Conservation (phyloP, 2,888 invertebrate species). For the Hirudinaria manillensis region DNA sequence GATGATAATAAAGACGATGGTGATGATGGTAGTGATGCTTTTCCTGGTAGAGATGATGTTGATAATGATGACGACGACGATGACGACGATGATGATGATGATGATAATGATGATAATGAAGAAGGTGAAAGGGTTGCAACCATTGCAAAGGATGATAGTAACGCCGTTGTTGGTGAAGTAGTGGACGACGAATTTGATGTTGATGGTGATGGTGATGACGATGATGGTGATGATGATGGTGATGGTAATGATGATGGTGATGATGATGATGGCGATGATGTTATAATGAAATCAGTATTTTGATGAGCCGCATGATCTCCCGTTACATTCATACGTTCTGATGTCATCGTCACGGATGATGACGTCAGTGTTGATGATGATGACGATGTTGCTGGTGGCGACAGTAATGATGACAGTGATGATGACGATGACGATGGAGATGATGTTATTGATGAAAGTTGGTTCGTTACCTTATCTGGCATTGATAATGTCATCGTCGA, state of each 20-base stretch:
- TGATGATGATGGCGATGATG: neutral
- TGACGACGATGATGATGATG: neutral
- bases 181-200: neutral
- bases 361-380: neutral
- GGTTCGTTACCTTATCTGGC: neutral
- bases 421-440: conserved; percentile 28
- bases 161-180: neutral
- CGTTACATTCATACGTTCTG: neutral
- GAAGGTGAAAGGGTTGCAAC: neutral
- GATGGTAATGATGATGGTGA: neutral
- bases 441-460: conserved; percentile 26
- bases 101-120: neutral
- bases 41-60: neutral
- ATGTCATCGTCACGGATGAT: neutral
- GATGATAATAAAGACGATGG: neutral
- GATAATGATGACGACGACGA: neutral
- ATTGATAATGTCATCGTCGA: neutral
- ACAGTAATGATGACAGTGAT: neutral
- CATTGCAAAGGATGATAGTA: neutral
- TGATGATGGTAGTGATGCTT: neutral
- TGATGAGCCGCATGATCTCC: no score
- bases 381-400: neutral
- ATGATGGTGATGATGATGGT: neutral
- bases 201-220: neutral
- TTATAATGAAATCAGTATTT: no score